A percentile compares a stretch with the other conserved stretches of the same genome.
Conservation (phyloP, 30 jellyfish, hydroid and myxozoan genomes). For the Catostylus mosaicus region DNA sequence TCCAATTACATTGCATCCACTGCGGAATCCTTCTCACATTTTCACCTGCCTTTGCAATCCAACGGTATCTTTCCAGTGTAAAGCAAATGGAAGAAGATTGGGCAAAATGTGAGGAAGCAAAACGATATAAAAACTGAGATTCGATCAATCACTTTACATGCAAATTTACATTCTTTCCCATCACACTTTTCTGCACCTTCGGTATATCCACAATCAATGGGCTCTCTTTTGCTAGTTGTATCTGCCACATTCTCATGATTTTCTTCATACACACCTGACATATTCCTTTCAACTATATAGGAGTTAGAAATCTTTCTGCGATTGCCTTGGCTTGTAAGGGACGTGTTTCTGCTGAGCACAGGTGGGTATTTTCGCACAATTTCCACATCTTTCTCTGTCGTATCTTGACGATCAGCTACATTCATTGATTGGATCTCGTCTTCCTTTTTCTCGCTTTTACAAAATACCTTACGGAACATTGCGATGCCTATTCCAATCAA, state of each 20-base stretch:
- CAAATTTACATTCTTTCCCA: conserved; percentile 29
- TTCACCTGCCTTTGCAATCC: no score
- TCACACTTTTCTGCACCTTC: background rate
- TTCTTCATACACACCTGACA: background rate
- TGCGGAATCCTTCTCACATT: no score
- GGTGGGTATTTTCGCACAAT: conserved; percentile 15
- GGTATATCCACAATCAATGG: background rate
- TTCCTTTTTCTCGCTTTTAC: conserved; percentile 10
- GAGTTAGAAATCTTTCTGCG: conserved; percentile 10
- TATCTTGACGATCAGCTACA: background rate
- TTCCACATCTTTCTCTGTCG: conserved; percentile 16
- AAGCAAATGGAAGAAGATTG: conserved; percentile 24
- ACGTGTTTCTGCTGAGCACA: no score
- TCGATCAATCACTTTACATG: conserved; percentile 47
- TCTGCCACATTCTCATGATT: background rate
- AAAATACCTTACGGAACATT: conserved; percentile 18
- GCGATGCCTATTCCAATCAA: no score
- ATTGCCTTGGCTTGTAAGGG: background rate
- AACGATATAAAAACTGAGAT: conserved; percentile 4
- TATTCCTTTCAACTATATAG: background rate
- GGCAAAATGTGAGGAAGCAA: conserved; percentile 1
- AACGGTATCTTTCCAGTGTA: background rate
- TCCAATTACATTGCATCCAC: no score
- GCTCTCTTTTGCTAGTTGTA: background rate
- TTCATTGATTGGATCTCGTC: background rate